Evolutionary conservation across 92 coral and sea anemone genomes (phyloP), one percentile per base, ranked within the genome.

Genomic region (Pocillopora meandrina): DNA sequence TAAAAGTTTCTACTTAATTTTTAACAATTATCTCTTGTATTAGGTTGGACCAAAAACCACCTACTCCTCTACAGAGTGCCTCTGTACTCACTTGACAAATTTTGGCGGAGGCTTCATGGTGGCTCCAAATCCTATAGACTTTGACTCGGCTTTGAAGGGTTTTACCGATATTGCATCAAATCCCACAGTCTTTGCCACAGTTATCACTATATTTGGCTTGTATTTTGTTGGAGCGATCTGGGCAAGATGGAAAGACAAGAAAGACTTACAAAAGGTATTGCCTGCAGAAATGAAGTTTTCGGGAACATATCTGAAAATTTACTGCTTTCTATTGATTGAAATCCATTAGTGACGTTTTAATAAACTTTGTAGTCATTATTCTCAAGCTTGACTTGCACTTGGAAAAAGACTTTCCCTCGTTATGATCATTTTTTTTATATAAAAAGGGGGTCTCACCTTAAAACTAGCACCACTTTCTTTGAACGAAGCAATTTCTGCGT

Each of bases 61-160:
- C 19, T 82, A 80, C 74, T 83, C 63, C 17, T 21, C 77, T 3
- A 79, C 92, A 15, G 84, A 85, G 34, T 95, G 98, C 72, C 82
- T 81, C 61, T 94, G 98, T 75, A 87, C 88, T 47, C 98, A 95
- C 82, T 81, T 94, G 71, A 95, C 98, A 5, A 85, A 97, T 10
- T 94, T 95, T 86, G 98, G 98, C 21, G 92, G 98, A 15, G 96
- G 97, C 18, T 90, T 95, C 83, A 90, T 95, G 62, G 98, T 95
- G 62, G 95, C 95, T 52, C 98, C 98, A 5, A 95, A 95, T 76
- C 98, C 98, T 35, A 95, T 95, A 58, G 93, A 95, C 85, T 95
- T 95, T 70, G 81, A 86, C 58, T 75, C 75, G 10, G 97, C 87
- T 61, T 79, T 95, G 15, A 65, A 75, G 12, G 94, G 95, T 65